Conservation (phyloP, 2,113 vertebrate species). For the Nothobranchius kuhntae region DNA sequence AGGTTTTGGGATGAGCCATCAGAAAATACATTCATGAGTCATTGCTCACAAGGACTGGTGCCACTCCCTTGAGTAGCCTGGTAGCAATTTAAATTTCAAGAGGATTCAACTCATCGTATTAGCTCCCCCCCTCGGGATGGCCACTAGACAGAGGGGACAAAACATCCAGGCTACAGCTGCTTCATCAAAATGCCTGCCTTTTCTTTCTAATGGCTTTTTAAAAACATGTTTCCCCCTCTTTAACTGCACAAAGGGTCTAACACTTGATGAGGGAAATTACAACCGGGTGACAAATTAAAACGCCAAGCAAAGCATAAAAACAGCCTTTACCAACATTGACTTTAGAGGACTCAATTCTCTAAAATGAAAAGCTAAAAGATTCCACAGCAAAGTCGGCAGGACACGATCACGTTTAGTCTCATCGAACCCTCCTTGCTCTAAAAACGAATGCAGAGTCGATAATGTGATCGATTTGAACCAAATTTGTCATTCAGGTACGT, state of each 20-base stretch:
- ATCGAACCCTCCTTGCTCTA: too few species aligned
- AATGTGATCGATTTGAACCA: too few species aligned
- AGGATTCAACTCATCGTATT: slow-evolving; percentile 58
- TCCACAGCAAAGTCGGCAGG: too few species aligned
- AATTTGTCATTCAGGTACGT: too few species aligned
- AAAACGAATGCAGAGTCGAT: too few species aligned
- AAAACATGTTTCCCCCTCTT: slow-evolving; percentile 5
- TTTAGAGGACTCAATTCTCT: too few species aligned
- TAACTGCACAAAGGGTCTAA: not conserved
- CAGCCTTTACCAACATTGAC: too few species aligned
- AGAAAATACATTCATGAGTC: slow-evolving; percentile 55
- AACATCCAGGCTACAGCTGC: slow-evolving; percentile 21
- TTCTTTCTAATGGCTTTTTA: slow-evolving; percentile 5
- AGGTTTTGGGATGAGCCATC: slow-evolving; percentile 35
- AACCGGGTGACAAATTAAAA: too few species aligned
- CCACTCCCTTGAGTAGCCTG: slow-evolving; percentile 43
- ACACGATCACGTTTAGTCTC: too few species aligned
- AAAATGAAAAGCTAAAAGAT: too few species aligned
- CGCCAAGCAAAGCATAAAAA: too few species aligned
- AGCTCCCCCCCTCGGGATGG: slow-evolving; percentile 35
- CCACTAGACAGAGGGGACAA: slow-evolving; percentile 40
- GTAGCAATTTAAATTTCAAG: slow-evolving; percentile 54
- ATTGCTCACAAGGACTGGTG: slow-evolving; percentile 56
- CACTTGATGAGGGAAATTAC: too few species aligned
- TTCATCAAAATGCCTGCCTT: slow-evolving; percentile 43